Conservation (phyloP, 2,113 vertebrate species). For the Leucoraja erinaceus region DNA sequence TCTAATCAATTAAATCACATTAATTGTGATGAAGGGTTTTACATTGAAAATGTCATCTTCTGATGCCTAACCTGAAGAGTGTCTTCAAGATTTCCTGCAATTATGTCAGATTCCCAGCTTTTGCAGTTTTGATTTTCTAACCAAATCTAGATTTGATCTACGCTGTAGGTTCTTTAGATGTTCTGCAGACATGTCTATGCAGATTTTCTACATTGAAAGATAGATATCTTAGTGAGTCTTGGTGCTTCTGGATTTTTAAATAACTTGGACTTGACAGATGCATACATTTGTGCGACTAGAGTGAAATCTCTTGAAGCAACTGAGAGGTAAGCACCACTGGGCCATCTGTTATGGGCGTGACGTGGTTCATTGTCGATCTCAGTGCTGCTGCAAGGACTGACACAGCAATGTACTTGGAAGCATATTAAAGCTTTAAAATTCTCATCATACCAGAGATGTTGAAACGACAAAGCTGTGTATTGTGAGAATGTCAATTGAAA, state of each 20-base stretch:
- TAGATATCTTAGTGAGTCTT: not conserved
- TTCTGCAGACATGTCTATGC: not conserved
- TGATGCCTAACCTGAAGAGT: no score
- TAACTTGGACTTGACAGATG: not conserved
- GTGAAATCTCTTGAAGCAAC: not conserved
- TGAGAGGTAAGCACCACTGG: not conserved
- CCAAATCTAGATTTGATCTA: not conserved
- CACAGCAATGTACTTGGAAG: constrained; percentile 2
- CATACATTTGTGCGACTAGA: not conserved
- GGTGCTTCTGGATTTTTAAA: not conserved
- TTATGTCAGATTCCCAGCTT: no score
- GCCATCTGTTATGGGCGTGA: constrained; percentile 6
- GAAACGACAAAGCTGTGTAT: constrained; percentile 7
- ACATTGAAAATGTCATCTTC: no score
- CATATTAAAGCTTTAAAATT: not conserved
- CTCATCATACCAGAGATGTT: constrained; percentile 9
- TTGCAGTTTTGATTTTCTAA: no score
- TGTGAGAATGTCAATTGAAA: not conserved
- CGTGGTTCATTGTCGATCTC: not conserved
- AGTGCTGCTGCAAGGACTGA: not conserved
- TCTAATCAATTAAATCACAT: no score
- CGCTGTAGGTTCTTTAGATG: not conserved
- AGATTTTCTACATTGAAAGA: not conserved
- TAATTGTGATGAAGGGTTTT: no score
- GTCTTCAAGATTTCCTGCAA: no score